Evolutionary conservation across 2,888 invertebrate species (phyloP).

Genomic region (Micropterix aruncella): DNA sequence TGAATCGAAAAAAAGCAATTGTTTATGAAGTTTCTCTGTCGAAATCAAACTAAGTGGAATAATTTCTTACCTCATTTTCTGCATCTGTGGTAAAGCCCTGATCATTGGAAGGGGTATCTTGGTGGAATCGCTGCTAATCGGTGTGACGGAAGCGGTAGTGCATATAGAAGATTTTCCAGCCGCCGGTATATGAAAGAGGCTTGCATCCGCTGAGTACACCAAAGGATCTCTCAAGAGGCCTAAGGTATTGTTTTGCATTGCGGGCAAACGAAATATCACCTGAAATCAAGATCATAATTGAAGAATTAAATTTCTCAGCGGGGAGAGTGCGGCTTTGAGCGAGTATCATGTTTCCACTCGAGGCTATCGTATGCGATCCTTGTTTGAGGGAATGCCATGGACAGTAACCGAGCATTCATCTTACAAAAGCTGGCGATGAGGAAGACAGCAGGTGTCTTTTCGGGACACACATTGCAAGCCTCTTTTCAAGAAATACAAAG

Average conservation of each 20-base stretch:
- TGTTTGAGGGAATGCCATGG: too few species aligned
- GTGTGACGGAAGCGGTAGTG: conserved; percentile 1
- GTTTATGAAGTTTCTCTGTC: not conserved
- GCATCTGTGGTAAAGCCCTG: conserved; percentile 38
- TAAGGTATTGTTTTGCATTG: conserved; percentile 52
- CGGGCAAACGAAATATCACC: conserved; percentile 74
- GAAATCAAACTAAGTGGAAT: conserved; percentile 1
- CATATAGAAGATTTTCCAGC: conserved; percentile 18
- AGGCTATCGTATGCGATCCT: too few species aligned
- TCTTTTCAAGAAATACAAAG: too few species aligned
- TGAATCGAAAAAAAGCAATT: not conserved
- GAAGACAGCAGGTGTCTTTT: too few species aligned
- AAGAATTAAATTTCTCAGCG: too few species aligned
- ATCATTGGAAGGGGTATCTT: conserved; percentile 28
- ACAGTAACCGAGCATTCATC: too few species aligned
- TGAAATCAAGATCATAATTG: conserved; percentile 21
- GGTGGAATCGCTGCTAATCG: conserved; percentile 15
- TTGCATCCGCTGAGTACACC: conserved; percentile 73
- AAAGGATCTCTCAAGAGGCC: conserved; percentile 63
- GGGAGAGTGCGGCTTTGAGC: too few species aligned
- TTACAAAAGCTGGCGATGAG: too few species aligned
- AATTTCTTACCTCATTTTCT: conserved; percentile 41
- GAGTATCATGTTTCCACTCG: too few species aligned
- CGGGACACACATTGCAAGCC: too few species aligned
- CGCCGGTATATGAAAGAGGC: conserved; percentile 47